Evolutionary conservation across 2,888 invertebrate species (phyloP).

Genomic region (Lasioglossum figueresi): DNA sequence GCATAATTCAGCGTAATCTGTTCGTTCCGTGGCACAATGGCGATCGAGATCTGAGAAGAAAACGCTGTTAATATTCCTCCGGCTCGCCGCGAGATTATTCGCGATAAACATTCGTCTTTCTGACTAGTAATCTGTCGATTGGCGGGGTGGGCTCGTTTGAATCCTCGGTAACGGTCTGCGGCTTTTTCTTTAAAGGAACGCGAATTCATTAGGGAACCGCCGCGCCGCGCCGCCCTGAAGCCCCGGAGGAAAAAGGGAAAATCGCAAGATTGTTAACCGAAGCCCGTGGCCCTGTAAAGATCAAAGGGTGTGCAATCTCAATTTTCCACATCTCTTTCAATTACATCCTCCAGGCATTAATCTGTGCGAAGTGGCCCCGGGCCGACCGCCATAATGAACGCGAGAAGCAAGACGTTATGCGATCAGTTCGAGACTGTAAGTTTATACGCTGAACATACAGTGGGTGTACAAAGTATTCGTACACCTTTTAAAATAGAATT

Average conservation of each 20-base stretch:
- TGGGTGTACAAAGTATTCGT: too few species aligned
- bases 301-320: slow-evolving; percentile 52
- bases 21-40: neutral
- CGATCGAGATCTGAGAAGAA: slow-evolving; percentile 39
- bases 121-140: slow-evolving; percentile 36
- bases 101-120: slow-evolving; percentile 46
- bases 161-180: slow-evolving; percentile 25
- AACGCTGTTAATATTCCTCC: slow-evolving; percentile 23
- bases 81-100: neutral
- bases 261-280: slow-evolving; percentile 56
- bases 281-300: slow-evolving; percentile 17
- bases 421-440: neutral
- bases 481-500: too few species aligned
- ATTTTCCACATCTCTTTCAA: slow-evolving; percentile 62
- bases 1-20: slow-evolving; percentile 23
- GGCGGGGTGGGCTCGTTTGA: slow-evolving; percentile 17
- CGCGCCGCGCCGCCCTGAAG: neutral
- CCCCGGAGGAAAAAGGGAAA: slow-evolving; percentile 19
- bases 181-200: slow-evolving; percentile 24
- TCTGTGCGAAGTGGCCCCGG: slow-evolving; percentile 30
- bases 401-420: neutral
- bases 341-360: slow-evolving; percentile 58
- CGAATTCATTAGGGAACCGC: slow-evolving; percentile 48
- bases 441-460: neutral
- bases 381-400: slow-evolving; percentile 6